A percentile compares a stretch with the other conserved stretches of the same genome.
phyloP scores from a whole-genome alignment of 2,888 invertebrate species.

The Lasius platythorax region DNA sequence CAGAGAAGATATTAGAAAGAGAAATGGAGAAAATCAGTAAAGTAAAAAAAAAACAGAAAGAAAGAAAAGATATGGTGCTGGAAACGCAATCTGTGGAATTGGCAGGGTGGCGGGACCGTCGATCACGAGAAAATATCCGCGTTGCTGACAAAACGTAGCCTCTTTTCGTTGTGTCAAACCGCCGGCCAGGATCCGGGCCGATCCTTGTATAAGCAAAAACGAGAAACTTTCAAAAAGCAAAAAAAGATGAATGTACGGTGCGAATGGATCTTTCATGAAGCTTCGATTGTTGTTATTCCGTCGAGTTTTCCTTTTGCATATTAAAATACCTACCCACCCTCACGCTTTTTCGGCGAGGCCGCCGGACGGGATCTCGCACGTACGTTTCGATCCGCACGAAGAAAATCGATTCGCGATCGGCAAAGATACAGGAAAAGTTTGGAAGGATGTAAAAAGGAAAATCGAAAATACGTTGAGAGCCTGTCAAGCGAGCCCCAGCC shows the following conservation, averaged over 20 bases:
- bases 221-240: slow-evolving; percentile 82
- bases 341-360: slow-evolving; percentile 67
- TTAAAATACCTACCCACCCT: slow-evolving; percentile 62
- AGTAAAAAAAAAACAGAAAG: background rate
- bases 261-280: slow-evolving; percentile 83
- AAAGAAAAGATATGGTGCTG: slow-evolving; percentile 17
- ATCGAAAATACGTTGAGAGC: slow-evolving; percentile 48
- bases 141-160: slow-evolving; percentile 85
- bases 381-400: slow-evolving; percentile 15
- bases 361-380: slow-evolving; percentile 34
- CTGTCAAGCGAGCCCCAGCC: slow-evolving; percentile 61
- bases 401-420: slow-evolving; percentile 7
- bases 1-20: background rate
- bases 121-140: slow-evolving; percentile 81
- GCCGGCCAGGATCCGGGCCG: slow-evolving; percentile 77
- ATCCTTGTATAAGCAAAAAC: slow-evolving; percentile 81
- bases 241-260: slow-evolving; percentile 85
- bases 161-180: slow-evolving; percentile 84
- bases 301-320: slow-evolving; percentile 66
- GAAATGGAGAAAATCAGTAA: background rate
- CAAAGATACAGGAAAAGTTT: background rate
- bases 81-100: slow-evolving; percentile 52
- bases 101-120: slow-evolving; percentile 77
- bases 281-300: slow-evolving; percentile 79
- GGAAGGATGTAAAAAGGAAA: background rate